A percentile compares a stretch with the other conserved stretches of the same genome.
Evolutionary conservation across 2,888 invertebrate species (phyloP).

Genomic region (Epinotia bilunana): DNA sequence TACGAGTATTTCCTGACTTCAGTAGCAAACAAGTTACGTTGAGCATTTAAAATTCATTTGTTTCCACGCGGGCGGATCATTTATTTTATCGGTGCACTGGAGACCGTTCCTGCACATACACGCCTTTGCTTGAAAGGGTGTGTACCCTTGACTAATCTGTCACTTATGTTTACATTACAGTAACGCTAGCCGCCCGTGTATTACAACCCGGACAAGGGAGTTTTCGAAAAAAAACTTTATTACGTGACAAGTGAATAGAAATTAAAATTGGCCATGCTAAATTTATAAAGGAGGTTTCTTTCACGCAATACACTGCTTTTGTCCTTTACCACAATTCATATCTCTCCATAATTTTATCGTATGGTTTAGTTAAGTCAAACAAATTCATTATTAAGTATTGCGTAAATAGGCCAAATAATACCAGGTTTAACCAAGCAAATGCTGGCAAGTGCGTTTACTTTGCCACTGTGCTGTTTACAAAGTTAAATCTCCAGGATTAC

Average conservation of each 20-base stretch:
- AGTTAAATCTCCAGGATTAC: constrained; percentile 42
- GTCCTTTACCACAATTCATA: constrained; percentile 6
- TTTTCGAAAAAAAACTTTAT: background rate
- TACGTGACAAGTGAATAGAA: background rate
- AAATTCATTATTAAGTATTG: constrained; percentile 38
- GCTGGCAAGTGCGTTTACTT: constrained; percentile 40
- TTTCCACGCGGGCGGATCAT: constrained; percentile 22
- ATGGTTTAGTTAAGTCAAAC: constrained; percentile 30
- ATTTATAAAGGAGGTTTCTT: background rate
- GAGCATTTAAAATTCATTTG: constrained; percentile 46
- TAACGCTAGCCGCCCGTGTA: too few relatives aligned
- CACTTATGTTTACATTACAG: background rate
- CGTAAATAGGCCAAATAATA: constrained; percentile 42
- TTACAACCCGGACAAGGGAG: too few relatives aligned
- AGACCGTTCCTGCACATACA: too few relatives aligned
- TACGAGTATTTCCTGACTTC: too few relatives aligned
- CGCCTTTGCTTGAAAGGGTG: too few relatives aligned
- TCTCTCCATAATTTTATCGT: constrained; percentile 24
- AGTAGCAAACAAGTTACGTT: constrained; percentile 24
- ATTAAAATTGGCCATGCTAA: background rate
- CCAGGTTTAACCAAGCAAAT: constrained; percentile 42
- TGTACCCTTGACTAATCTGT: too few relatives aligned
- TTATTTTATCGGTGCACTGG: constrained; percentile 4
- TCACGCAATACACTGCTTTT: background rate
- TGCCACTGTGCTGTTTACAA: constrained; percentile 40